Conservation (phyloP, 2,888 invertebrate species). For the Epistrophe grossulariae region DNA sequence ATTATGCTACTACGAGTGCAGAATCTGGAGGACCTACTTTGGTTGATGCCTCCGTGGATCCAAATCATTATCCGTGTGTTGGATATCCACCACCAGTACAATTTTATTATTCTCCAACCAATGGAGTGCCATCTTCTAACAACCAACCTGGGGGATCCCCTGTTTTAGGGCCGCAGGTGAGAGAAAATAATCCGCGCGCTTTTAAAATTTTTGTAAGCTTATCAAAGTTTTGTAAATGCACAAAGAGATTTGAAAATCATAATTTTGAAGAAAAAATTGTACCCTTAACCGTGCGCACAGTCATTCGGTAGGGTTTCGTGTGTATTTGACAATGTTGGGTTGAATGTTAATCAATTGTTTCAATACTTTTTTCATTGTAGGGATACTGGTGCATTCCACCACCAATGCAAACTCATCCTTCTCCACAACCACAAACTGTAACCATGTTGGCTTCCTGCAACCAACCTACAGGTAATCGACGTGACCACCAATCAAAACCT, state of each 20-base stretch:
- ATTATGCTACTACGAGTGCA: slow-evolving; percentile 45
- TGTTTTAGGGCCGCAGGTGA: slow-evolving; percentile 41
- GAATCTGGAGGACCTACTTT: slow-evolving; percentile 51
- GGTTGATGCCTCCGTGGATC: slow-evolving; percentile 68
- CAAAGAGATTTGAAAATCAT: too few relatives aligned
- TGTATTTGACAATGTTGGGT: too few relatives aligned
- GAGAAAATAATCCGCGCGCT: too few relatives aligned
- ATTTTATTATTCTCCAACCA: slow-evolving; percentile 76
- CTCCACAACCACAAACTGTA: slow-evolving; percentile 53
- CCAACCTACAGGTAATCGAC: slow-evolving; percentile 51
- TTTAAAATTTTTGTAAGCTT: too few relatives aligned
- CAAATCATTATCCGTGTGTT: slow-evolving; percentile 76
- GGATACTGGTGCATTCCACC: slow-evolving; percentile 76
- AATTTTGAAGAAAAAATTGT: too few relatives aligned
- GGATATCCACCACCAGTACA: slow-evolving; percentile 77
- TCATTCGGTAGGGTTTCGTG: too few relatives aligned
- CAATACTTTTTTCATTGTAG: slow-evolving; percentile 39
- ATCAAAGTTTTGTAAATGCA: too few relatives aligned
- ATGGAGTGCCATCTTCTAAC: slow-evolving; percentile 40
- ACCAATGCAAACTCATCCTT: slow-evolving; percentile 62
- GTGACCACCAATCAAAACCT: slow-evolving; percentile 52
- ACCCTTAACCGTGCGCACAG: too few relatives aligned
- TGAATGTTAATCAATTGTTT: too few relatives aligned
- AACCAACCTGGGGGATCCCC: slow-evolving; percentile 25
- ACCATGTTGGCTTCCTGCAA: slow-evolving; percentile 41